Evolutionary conservation across 2,888 invertebrate species (phyloP).

Genomic region (Machimus atricapillus): DNA sequence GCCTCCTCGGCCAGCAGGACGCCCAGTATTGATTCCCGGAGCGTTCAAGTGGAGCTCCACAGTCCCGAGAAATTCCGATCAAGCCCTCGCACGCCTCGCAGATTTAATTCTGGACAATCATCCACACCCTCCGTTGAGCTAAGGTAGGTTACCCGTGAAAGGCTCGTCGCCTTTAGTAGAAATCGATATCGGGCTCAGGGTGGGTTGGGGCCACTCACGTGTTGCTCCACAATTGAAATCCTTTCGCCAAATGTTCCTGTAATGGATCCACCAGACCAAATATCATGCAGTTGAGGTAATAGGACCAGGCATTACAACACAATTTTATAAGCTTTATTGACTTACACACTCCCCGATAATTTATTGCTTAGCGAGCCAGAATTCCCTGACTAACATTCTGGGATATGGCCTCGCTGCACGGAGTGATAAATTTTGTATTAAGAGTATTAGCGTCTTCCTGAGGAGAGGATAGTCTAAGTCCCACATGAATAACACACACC

Average conservation of each 20-base stretch:
- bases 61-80: constrained; percentile 59
- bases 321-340: not conserved
- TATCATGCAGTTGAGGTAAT: not conserved
- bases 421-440: not conserved
- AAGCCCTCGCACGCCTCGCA: constrained; percentile 57
- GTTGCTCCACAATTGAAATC: not conserved
- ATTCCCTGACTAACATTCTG: not conserved
- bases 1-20: constrained; percentile 58
- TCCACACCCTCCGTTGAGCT: constrained; percentile 62
- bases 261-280: constrained; percentile 3
- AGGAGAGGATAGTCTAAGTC: not conserved
- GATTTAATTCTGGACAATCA: constrained; percentile 57
- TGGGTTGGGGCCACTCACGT: not conserved
- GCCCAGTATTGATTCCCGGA: constrained; percentile 60
- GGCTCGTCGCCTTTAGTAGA: not conserved
- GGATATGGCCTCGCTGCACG: not conserved
- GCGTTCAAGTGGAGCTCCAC: constrained; percentile 60
- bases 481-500: not conserved
- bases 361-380: not conserved
- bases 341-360: not conserved
- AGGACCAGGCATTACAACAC: not conserved
- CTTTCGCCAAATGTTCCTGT: not conserved
- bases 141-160: constrained; percentile 30
- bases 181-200: not conserved
- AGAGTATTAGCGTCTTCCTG: not conserved